Base-by-base conservation (phyloP, 2,888 invertebrate species). In the Chaetoderma sp. region DNA sequence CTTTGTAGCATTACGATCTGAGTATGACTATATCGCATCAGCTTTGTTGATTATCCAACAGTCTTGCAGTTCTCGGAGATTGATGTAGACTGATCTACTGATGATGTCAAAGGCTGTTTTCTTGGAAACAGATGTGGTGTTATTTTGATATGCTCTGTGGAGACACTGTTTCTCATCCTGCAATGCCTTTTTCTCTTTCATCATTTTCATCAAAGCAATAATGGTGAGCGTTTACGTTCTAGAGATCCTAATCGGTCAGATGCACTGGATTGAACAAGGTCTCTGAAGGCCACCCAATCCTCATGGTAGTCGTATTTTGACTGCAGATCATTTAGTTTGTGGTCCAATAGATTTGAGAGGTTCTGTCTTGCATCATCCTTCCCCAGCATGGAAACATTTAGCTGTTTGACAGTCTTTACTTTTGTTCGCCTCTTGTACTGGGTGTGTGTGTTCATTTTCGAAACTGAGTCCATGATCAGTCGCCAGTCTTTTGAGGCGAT, bases 1-100 rank as follows among this genome's bases (percentile, higher is more conserved):
- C 47, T 63, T 66, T 23, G 47, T 61, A 52, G 64, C 60, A 13
- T 60, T 27, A 10, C 60, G 61, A 52, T 70, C 65, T 28, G 68
- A 61, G 13, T 23, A 27, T 4, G 10, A 18, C 33, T 63, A 49
- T 5, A 47, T 27, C 30, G 36, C 55, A n/a, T 16, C 45, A 16
- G 55, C 27, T 60, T 64, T 56, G 23, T 16, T 28, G 10, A 4
- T 21, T 25, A 21, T 59, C 57, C 56, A 42, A 5, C 23, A 27
- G 25, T 63, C 60, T 25, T 60, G 45, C 27, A 60, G n/a, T 21
- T 63, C 32, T 30, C 57, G 16, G n/a, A 47, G 49, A 10, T 47
- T 47, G n/a, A n/a, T 36, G 10, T 16, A 10, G 39, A 16, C 39
- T 16, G 10, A 10, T 16, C 39, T 10, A 10, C 39, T 36, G 39